Evolutionary conservation across 2,797 vertebrate species (phyloP).

Genomic region (Crocidura indochinensis): DNA sequence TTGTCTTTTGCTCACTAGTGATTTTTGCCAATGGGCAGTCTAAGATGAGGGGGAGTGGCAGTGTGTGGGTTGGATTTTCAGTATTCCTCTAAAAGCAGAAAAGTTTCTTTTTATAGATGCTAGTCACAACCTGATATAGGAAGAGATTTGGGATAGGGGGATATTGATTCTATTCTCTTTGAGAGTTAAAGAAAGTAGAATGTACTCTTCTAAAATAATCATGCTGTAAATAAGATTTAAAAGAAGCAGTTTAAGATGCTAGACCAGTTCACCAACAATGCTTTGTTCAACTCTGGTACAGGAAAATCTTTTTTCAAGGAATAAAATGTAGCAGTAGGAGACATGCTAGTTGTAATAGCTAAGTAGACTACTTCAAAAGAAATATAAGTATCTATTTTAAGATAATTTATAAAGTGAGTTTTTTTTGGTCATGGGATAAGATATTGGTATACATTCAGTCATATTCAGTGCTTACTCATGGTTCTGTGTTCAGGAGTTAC

Average conservation of each 20-base stretch:
- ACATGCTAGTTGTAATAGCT: background rate
- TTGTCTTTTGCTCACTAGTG: background rate
- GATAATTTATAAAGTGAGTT: no score
- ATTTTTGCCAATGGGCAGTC: background rate
- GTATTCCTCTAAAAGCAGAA: background rate
- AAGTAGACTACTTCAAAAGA: background rate
- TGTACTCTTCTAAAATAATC: slow-evolving; percentile 7
- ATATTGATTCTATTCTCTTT: background rate
- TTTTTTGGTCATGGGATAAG: background rate
- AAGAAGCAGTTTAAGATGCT: slow-evolving; percentile 8
- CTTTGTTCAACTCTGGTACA: slow-evolving; percentile 16
- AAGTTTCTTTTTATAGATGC: background rate
- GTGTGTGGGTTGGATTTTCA: background rate
- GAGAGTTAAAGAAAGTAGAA: background rate
- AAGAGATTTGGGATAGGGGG: background rate
- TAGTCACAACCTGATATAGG: background rate
- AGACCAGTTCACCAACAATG: background rate
- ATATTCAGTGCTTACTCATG: no score
- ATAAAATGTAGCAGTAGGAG: background rate
- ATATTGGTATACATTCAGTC: no score
- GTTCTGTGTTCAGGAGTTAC: no score
- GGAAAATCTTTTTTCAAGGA: background rate
- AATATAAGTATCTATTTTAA: background rate
- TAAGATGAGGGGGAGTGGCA: background rate
- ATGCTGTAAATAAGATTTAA: background rate